These are phyloP conservation scores for Pygoscelis antarcticus DNA, from an alignment of 2,113 vertebrate species.

Conservation along the genomic window DNA sequence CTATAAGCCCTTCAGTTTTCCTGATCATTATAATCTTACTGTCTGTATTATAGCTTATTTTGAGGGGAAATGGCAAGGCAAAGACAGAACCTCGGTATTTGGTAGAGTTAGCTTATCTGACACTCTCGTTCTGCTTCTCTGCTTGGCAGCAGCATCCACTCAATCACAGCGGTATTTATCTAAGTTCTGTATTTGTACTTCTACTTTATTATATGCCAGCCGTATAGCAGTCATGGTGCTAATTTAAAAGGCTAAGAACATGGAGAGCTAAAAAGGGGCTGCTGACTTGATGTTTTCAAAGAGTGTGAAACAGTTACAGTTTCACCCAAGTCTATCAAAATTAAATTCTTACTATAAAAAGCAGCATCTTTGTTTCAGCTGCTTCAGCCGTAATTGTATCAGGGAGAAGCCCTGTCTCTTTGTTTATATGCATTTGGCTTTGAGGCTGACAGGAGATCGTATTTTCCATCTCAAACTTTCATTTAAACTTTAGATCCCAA, in stretches of 20 bases:
- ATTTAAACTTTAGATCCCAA: neutral
- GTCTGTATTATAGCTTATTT: neutral
- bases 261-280: neutral
- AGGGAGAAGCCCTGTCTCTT: neutral
- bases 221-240: neutral
- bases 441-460: neutral
- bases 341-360: neutral
- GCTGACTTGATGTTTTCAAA: constrained; percentile 24
- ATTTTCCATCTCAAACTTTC: neutral
- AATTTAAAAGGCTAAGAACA: constrained; percentile 24
- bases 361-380: constrained; percentile 3
- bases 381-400: neutral
- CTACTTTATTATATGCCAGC: neutral
- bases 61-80: neutral
- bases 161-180: neutral
- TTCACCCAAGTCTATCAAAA: constrained; percentile 42
- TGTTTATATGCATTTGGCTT: neutral
- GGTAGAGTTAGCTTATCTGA: neutral
- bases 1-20: neutral
- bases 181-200: neutral
- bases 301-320: constrained; percentile 21
- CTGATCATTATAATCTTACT: neutral
- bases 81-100: neutral
- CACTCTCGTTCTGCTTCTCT: neutral
- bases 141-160: neutral